A percentile compares a stretch with the other conserved stretches of the same genome.
Conservation (phyloP, 2,888 invertebrate genomes). For the Idaea aversata region DNA sequence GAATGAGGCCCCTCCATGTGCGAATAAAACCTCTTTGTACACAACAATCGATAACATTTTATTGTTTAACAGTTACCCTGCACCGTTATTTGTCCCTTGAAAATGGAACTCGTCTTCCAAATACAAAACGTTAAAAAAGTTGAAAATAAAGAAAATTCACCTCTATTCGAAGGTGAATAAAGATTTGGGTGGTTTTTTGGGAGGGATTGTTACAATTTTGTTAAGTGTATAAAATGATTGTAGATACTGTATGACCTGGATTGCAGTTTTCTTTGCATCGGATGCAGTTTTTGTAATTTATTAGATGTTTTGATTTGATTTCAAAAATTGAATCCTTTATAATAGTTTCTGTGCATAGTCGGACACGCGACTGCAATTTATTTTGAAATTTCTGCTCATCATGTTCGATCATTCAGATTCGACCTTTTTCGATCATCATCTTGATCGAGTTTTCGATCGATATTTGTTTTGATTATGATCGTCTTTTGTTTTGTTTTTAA, state of each 20-base stretch:
- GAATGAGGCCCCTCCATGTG: too few relatives aligned
- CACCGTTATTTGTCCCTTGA: constrained; percentile 69
- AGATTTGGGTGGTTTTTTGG: not conserved
- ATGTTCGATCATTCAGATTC: too few relatives aligned
- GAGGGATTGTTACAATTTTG: not conserved
- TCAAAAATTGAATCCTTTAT: not conserved
- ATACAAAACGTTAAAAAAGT: not conserved
- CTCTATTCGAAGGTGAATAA: not conserved
- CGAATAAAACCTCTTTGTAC: not conserved
- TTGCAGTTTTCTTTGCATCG: constrained; percentile 1
- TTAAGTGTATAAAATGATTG: not conserved
- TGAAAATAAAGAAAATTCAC: not conserved
- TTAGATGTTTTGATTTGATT: not conserved
- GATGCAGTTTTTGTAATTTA: not conserved
- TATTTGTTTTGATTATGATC: too few relatives aligned
- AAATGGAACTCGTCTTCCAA: constrained; percentile 39
- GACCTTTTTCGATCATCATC: too few relatives aligned
- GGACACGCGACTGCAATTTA: too few relatives aligned
- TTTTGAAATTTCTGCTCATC: too few relatives aligned
- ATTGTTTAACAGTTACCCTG: constrained; percentile 65
- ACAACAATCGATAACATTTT: constrained; percentile 31
- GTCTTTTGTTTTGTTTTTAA: too few relatives aligned
- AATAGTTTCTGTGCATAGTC: too few relatives aligned
- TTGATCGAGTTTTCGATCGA: too few relatives aligned
- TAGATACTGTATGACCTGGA: not conserved